phyloP scores from a whole-genome alignment of 2,888 invertebrate genomes.

The Dicycla oo region DNA sequence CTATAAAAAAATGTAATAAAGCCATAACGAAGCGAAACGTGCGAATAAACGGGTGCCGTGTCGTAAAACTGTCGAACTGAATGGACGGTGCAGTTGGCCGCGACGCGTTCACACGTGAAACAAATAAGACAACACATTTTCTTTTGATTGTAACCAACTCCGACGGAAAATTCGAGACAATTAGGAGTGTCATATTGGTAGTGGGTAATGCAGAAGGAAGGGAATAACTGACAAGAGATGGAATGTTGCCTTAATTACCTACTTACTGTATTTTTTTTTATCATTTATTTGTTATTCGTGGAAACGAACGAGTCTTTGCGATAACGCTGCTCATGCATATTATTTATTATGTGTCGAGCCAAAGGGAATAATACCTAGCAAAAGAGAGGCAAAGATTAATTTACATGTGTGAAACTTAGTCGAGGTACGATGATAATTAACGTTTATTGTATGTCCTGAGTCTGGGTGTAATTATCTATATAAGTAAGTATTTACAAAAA shows the following conservation, averaged over 20 bases:
- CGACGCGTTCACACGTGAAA: constrained; percentile 63
- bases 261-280: background rate
- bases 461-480: too few relatives aligned
- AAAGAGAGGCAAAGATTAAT: too few relatives aligned
- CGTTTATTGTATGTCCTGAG: too few relatives aligned
- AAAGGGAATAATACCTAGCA: too few relatives aligned
- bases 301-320: too few relatives aligned
- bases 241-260: background rate
- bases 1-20: constrained; percentile 87
- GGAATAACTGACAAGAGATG: background rate
- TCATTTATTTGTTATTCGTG: background rate
- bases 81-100: constrained; percentile 78
- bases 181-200: background rate
- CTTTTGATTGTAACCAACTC: constrained; percentile 54
- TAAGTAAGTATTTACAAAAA: too few relatives aligned
- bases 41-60: constrained; percentile 81
- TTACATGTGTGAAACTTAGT: too few relatives aligned
- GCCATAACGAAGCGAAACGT: constrained; percentile 82
- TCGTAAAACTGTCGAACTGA: constrained; percentile 86
- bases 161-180: constrained; percentile 32
- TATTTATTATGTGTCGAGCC: too few relatives aligned
- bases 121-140: constrained; percentile 64
- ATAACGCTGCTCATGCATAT: too few relatives aligned
- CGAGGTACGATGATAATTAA: too few relatives aligned
- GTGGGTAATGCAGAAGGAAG: background rate